These are phyloP conservation scores for Nebria brevicollis DNA, from an alignment of 2,888 invertebrate species.

Conservation along the genomic window DNA sequence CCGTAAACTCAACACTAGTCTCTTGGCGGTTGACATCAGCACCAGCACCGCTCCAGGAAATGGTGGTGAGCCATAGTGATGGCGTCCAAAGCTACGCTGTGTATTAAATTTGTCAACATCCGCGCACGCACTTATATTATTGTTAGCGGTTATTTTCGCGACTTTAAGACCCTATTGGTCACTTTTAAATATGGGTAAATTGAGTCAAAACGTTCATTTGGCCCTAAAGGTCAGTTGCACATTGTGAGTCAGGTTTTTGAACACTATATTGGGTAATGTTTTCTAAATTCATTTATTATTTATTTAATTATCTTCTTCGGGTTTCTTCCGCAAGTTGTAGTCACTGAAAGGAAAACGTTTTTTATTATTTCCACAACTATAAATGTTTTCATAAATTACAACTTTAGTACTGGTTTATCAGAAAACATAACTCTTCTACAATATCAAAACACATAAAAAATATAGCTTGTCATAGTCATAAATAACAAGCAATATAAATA, in stretches of 20 bases:
- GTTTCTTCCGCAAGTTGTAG: not conserved
- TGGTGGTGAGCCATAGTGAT: not conserved
- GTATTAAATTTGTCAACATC: not conserved
- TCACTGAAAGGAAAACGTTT: not conserved
- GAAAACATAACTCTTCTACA: not conserved
- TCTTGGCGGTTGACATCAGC: conserved; percentile 72
- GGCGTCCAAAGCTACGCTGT: not conserved
- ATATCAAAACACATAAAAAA: not conserved
- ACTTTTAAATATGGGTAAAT: no score
- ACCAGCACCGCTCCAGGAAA: conserved; percentile 43
- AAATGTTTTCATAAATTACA: not conserved
- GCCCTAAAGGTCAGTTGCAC: not conserved
- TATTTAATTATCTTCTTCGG: not conserved
- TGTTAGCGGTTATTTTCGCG: not conserved
- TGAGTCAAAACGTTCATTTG: not conserved
- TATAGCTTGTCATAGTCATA: not conserved
- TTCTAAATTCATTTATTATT: not conserved
- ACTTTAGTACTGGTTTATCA: not conserved
- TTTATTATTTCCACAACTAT: not conserved
- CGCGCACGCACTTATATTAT: not conserved
- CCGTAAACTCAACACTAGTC: conserved; percentile 71
- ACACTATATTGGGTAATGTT: not conserved
- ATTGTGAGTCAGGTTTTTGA: not conserved
- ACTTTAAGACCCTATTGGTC: no score
- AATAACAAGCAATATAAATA: not conserved